Conservation (phyloP, 2,797 vertebrate genomes). For the Halcyon smyrnensis region DNA sequence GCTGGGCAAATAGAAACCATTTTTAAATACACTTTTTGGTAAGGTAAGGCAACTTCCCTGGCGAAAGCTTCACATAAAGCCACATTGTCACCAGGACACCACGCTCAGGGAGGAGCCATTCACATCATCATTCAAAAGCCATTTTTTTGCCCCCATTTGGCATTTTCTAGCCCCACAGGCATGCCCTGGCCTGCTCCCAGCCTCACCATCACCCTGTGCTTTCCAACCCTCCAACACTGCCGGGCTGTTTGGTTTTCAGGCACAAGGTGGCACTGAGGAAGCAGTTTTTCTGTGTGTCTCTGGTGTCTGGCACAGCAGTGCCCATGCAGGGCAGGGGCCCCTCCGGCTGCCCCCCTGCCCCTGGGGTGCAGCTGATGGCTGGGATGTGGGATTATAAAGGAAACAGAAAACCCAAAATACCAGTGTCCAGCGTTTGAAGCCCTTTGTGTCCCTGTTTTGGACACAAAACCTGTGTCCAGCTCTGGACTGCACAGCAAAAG, state of each 20-base stretch:
- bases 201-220: too few species aligned
- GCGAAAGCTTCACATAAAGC: background rate
- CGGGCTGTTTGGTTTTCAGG: background rate
- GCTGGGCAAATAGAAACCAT: fast-evolving
- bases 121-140: background rate
- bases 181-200: background rate
- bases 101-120: too few species aligned
- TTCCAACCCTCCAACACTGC: fast-evolving
- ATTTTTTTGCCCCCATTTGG: background rate
- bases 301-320: background rate
- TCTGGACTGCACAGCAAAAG: background rate
- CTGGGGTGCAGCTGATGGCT: background rate
- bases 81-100: fast-evolving
- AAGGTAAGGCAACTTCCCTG: fast-evolving
- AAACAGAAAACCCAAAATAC: background rate
- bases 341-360: fast-evolving
- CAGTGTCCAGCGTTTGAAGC: background rate
- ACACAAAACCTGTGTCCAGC: background rate
- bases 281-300: background rate
- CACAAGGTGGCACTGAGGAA: constrained; percentile 55
- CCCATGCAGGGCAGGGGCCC: background rate
- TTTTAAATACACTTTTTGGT: background rate
- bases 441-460: background rate
- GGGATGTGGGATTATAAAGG: fast-evolving
- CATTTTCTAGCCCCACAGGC: background rate